These are phyloP conservation scores for Pseudochirops corinnae DNA, from an alignment of 2,797 vertebrate species.

Conservation along the genomic window DNA sequence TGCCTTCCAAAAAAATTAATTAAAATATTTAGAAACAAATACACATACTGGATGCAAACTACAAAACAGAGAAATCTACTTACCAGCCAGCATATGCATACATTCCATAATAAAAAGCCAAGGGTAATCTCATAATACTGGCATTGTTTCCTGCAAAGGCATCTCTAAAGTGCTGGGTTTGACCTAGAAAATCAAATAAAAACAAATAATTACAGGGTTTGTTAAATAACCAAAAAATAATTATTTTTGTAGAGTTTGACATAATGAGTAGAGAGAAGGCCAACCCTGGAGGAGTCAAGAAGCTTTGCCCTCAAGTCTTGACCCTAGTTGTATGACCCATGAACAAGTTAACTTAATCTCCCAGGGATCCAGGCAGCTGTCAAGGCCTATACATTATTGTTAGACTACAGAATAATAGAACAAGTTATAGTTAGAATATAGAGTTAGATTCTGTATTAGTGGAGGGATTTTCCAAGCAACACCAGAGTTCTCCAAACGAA, in stretches of 20 bases:
- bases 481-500: background rate
- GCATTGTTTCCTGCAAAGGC: conserved; percentile 90
- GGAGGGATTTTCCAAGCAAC: background rate
- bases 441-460: background rate
- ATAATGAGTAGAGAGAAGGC: background rate
- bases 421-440: no score
- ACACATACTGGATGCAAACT: background rate
- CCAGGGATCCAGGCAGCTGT: background rate
- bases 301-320: background rate
- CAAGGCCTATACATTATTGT: background rate
- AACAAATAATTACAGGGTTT: conserved; percentile 62
- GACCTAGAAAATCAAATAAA: conserved; percentile 86
- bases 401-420: no score
- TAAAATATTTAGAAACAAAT: conserved; percentile 15
- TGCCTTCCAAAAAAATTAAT: background rate
- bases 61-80: conserved; percentile 75
- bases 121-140: conserved; percentile 90
- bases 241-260: background rate
- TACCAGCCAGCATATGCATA: conserved; percentile 98
- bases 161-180: conserved; percentile 94
- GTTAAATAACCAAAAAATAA: conserved; percentile 2
- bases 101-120: conserved; percentile 99
- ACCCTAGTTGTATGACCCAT: background rate
- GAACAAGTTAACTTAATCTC: background rate
- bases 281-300: background rate